Conservation (phyloP, 2,888 invertebrate genomes). For the Amblyjoppa proteus region DNA sequence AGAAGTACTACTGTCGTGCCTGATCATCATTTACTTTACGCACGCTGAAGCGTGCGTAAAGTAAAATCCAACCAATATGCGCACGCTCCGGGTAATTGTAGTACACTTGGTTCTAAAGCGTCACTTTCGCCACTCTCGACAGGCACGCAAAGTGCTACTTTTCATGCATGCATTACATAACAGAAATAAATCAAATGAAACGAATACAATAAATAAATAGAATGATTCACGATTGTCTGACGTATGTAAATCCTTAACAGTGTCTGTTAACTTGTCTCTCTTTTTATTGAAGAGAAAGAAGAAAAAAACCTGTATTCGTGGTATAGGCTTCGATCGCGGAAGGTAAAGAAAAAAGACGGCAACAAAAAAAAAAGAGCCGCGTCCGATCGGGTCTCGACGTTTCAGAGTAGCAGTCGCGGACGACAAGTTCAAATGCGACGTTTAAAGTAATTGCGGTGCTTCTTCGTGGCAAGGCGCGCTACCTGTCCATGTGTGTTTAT, state of each 20-base stretch:
- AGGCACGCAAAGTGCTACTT: no score
- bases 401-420: not conserved
- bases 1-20: no score
- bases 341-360: not conserved
- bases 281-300: not conserved
- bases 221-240: not conserved
- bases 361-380: not conserved
- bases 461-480: not conserved
- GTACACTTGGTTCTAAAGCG: no score
- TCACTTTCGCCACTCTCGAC: no score
- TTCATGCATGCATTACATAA: not conserved
- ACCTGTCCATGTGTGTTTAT: not conserved
- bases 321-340: not conserved
- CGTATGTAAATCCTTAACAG: not conserved
- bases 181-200: not conserved
- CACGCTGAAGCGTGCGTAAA: no score
- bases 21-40: no score
- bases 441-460: conserved; percentile 29
- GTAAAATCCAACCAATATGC: no score
- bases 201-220: not conserved
- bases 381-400: conserved; percentile 2
- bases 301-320: not conserved
- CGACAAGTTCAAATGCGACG: conserved; percentile 31
- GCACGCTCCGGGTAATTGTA: no score
- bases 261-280: not conserved